A percentile compares a stretch with the other conserved stretches of the same genome.
phyloP scores from a whole-genome alignment of 2,113 vertebrate genomes.

The Pitta sordida region DNA sequence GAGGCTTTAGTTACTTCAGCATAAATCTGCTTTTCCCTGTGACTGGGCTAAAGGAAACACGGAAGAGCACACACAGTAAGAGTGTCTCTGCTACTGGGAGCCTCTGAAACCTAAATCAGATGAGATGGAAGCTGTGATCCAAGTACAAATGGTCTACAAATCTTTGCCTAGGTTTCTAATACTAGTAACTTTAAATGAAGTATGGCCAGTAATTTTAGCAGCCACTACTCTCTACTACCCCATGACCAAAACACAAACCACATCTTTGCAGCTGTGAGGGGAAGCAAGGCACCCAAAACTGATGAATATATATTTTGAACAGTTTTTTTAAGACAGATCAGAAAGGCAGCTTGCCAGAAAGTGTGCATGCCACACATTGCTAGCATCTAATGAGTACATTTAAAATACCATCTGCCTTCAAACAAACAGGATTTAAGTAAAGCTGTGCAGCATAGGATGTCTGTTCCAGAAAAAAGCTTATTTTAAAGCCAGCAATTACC shows the following conservation, averaged over 20 bases:
- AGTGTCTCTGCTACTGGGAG: not conserved
- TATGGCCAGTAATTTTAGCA: not conserved
- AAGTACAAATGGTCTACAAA: accelerated
- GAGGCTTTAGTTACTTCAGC: not conserved
- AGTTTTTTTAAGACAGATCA: not conserved
- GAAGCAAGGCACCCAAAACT: not conserved
- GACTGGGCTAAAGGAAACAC: not conserved
- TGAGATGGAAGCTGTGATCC: not conserved
- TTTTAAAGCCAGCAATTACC: not conserved
- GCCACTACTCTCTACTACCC: not conserved
- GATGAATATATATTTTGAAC: not conserved
- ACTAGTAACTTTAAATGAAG: not conserved
- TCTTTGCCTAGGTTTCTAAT: not conserved
- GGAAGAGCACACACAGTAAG: not conserved
- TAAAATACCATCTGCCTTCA: not conserved
- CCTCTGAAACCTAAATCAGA: not conserved
- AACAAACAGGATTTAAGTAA: not conserved
- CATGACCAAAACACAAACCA: not conserved
- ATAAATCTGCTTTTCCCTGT: not conserved
- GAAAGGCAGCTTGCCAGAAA: not conserved
- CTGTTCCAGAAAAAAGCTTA: not conserved
- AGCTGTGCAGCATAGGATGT: not conserved
- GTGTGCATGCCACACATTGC: not conserved
- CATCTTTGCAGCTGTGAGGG: not conserved
- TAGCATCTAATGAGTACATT: not conserved